Base-by-base conservation (phyloP, 2,888 invertebrate species). In the Desoria tigrina region DNA sequence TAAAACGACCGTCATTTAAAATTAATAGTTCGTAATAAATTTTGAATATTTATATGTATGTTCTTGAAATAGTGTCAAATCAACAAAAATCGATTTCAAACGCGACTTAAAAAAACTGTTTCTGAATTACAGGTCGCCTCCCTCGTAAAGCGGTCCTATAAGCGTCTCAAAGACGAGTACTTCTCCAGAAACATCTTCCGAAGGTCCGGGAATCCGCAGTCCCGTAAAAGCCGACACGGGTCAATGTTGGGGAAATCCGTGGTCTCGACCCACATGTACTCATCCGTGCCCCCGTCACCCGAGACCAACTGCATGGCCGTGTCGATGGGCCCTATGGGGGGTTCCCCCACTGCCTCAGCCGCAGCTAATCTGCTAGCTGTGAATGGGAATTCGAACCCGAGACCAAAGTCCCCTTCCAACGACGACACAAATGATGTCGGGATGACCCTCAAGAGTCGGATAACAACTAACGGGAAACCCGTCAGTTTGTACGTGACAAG, bases 271-370 rank as follows among this genome's bases (percentile, higher is more conserved):
- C 72, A 75, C 50, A 61, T 71, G 51, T 75, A 75, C 59, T 69
- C 72, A 16, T 74, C 74, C n/a, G 74, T 75, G 53, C 75, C 75
- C 39, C 74, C 72, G 49, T 74, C 74, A 42, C 75, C 75, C 23
- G 74, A 74, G 63, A 68, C 68, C 51, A 72, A 69, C 65, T 49
- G 37, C 37, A 32, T 55, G 51, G 23, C 51, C 18, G 54, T 67
- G 32, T 7, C 4, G 50, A 61, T 58, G 39, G 67, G 50, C 42
- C 63, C 58, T 27, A 57, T 55, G 60, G 37, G 60, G 32, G 61
- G 57, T 32, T 64, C 63, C 49, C 64, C 64, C 21, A 42, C 26
- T 49, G 51, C 21, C 60, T 51, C 56, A 1, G 58, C 42, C 23
- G 42, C 53, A 27, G 42, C 63, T 23, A 68, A 62, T 56, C 55